Evolutionary conservation across 2,888 invertebrate species (phyloP), one percentile per base, ranked within the genome.

Genomic region (Allygus modestus): DNA sequence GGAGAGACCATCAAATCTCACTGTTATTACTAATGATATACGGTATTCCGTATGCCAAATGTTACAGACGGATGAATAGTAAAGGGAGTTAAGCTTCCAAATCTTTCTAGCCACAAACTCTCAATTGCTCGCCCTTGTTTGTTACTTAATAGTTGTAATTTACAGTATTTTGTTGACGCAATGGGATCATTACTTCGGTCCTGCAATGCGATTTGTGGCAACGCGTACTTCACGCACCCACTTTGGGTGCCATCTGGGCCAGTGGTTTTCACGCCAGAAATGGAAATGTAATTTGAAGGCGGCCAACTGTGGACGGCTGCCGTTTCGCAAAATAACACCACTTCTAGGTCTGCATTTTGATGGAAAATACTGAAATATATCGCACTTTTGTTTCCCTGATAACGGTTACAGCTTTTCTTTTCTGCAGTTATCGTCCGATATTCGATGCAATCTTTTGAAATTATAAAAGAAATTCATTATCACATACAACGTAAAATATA

Each of bases 261-360:
- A 17, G 65, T 15, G 54, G 54, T 54, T 54, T 20, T 23, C 51
- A 51, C 54, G 54, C 65, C 65, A 28, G 31, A 17, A 28, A 65
- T 65, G 65, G 65, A 15, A 65, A 28, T 65, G 65, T 65, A 65
- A 65, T 65, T 28, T 12, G 65, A 65, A 12, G 65, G 65, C 65
- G 65, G 65, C 17, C 65, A 0, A 28, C 31, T 28, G 28, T 15
- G 4, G 65, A n/a, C 58, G 65, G 31, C 15, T 17, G 1, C 20
- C 0, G 28, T 28, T 28, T 31, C 31, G 65, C 28, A 31, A 31
- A 65, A 65, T 31, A 65, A 58, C n/a, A 23, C 12, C 5, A 58
- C 58, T 20, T 23, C 2, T 23, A 51, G 51, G 2, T 17, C 9
- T 15, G 23, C 58, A 23, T 7, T 58, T 58, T 58, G 58, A 20